Evolutionary conservation across 1,140 invertebrate genomes (phyloP).

Genomic region (Aphelenchoides avenae): DNA sequence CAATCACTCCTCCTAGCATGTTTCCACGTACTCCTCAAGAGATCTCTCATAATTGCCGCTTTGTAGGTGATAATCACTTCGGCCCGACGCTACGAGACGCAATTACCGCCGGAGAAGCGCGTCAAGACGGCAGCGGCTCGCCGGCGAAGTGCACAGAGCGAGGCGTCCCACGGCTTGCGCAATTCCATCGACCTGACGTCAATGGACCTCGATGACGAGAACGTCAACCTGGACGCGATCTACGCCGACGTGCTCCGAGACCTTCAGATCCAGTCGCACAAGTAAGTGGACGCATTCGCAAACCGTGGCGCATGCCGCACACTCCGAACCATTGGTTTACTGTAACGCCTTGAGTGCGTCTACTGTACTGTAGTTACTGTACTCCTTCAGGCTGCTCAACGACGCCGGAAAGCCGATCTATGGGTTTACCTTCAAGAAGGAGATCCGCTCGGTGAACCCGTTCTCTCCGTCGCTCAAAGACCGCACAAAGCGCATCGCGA

Average conservation of each 20-base stretch:
- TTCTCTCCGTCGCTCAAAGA: constrained; percentile 61
- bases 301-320: too few relatives aligned
- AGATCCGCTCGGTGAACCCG: constrained; percentile 57
- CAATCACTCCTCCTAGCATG: too few relatives aligned
- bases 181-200: not conserved
- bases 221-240: constrained; percentile 12
- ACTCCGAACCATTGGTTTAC: constrained; percentile 16
- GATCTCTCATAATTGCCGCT: too few relatives aligned
- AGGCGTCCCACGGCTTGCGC: not conserved
- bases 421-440: constrained; percentile 56
- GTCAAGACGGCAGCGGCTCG: constrained; percentile 43
- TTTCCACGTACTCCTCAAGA: too few relatives aligned
- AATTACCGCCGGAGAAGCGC: constrained; percentile 46
- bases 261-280: constrained; percentile 23
- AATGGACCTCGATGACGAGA: constrained; percentile 1
- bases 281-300: constrained; percentile 2
- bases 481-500: constrained; percentile 82
- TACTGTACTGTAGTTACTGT: too few relatives aligned
- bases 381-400: constrained; percentile 44
- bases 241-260: constrained; percentile 38
- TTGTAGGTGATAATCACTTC: constrained; percentile 45
- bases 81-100: constrained; percentile 42
- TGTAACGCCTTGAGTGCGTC: constrained; percentile 21
- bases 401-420: constrained; percentile 51
- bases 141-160: constrained; percentile 4